These are phyloP conservation scores for Agrochola lota DNA, from an alignment of 2,888 invertebrate genomes.

Conservation along the genomic window DNA sequence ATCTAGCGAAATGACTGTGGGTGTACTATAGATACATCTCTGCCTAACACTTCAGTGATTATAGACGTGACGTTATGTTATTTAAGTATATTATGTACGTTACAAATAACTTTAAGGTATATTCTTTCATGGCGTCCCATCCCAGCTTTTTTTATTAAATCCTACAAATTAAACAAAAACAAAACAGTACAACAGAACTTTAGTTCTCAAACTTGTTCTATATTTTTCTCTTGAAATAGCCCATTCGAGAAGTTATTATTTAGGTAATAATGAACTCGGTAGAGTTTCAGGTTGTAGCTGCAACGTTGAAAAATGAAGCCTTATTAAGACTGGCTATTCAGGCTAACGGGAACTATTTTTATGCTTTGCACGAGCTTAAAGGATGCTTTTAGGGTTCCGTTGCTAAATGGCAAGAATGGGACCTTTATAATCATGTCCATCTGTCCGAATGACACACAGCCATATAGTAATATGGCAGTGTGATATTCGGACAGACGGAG, in stretches of 20 bases:
- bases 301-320: slow-evolving; percentile 45
- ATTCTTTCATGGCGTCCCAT: no score
- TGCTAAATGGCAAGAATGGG: not conserved
- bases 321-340: slow-evolving; percentile 39
- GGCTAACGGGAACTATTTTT: slow-evolving; percentile 6
- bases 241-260: not conserved
- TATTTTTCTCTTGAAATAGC: slow-evolving; percentile 6
- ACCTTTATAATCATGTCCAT: not conserved
- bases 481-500: no score
- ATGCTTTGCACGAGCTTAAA: slow-evolving; percentile 8
- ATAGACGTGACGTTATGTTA: no score
- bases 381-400: not conserved
- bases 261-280: slow-evolving; percentile 44
- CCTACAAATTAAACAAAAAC: not conserved
- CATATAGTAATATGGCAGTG: no score
- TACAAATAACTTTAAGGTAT: no score
- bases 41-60: no score
- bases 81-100: no score
- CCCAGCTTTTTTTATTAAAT: no score
- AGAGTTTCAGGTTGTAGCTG: slow-evolving; percentile 42
- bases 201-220: not conserved
- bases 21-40: no score
- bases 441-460: not conserved
- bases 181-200: not conserved
- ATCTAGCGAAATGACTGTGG: not conserved